A percentile compares a stretch with the other conserved stretches of the same genome.
Evolutionary conservation across 1,140 invertebrate genomes (phyloP).

Genomic region (Campoletis sonorensis): DNA sequence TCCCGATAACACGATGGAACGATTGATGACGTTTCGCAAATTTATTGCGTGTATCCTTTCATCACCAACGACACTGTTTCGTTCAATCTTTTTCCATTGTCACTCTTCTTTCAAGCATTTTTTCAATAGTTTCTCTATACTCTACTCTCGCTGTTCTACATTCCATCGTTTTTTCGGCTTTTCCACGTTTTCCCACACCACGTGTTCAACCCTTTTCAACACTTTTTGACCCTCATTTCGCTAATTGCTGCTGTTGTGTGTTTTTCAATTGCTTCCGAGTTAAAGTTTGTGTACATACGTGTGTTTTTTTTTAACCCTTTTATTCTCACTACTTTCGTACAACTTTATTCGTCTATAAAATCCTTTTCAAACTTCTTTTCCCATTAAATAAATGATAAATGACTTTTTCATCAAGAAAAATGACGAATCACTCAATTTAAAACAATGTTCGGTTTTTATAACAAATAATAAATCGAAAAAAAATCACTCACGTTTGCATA

Average conservation of each 20-base stretch:
- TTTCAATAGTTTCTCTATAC: not conserved
- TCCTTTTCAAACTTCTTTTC: too few relatives aligned
- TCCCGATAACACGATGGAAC: constrained; percentile 20
- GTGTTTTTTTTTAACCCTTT: too few relatives aligned
- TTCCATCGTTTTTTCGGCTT: not conserved
- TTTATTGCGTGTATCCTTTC: not conserved
- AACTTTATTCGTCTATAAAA: too few relatives aligned
- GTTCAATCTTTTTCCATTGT: not conserved
- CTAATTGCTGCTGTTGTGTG: too few relatives aligned
- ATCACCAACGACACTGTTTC: not conserved
- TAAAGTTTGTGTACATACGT: too few relatives aligned
- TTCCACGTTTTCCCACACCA: not conserved
- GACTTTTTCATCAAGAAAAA: too few relatives aligned
- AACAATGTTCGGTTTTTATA: not conserved
- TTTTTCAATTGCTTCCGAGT: too few relatives aligned
- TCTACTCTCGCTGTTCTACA: not conserved
- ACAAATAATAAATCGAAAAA: constrained; percentile 40
- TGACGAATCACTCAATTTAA: not conserved
- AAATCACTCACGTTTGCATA: constrained; percentile 81
- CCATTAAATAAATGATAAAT: too few relatives aligned
- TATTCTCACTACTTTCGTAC: too few relatives aligned
- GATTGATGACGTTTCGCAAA: constrained; percentile 27
- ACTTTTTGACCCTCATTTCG: too few relatives aligned
- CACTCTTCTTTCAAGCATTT: not conserved
- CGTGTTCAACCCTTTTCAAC: not conserved